phyloP scores from a whole-genome alignment of 2,888 invertebrate genomes.

The Drosophila algonquin region DNA sequence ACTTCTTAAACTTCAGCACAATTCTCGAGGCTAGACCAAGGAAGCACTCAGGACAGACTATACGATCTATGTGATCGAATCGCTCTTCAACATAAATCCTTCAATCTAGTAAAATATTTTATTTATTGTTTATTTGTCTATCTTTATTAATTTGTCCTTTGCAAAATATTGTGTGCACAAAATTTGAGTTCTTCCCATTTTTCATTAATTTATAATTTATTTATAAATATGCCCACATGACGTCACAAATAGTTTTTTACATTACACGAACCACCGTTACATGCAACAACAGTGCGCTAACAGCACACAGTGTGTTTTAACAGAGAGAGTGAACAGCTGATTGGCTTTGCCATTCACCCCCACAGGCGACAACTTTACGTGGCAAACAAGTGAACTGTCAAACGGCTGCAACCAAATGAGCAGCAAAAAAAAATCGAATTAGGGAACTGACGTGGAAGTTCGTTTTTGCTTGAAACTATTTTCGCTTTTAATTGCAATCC shows the following conservation, averaged over 20 bases:
- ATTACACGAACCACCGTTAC: background rate
- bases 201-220: background rate
- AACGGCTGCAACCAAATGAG: constrained; percentile 81
- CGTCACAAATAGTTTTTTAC: background rate
- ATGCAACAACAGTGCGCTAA: background rate
- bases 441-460: constrained; percentile 82
- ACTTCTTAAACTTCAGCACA: too few relatives aligned
- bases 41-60: too few relatives aligned
- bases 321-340: background rate
- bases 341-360: background rate
- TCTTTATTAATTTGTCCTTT: background rate
- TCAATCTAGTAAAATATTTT: too few relatives aligned
- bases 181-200: background rate
- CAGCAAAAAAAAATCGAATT: constrained; percentile 69
- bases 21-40: too few relatives aligned
- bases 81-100: too few relatives aligned
- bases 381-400: constrained; percentile 47
- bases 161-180: background rate
- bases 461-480: constrained; percentile 63
- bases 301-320: background rate
- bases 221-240: background rate
- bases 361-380: background rate
- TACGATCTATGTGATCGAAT: too few relatives aligned
- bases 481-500: constrained; percentile 45
- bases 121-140: background rate